Evolutionary conservation across 2,113 vertebrate species (phyloP), one percentile per base, ranked within the genome.

Genomic region (Anas platyrhynchos): DNA sequence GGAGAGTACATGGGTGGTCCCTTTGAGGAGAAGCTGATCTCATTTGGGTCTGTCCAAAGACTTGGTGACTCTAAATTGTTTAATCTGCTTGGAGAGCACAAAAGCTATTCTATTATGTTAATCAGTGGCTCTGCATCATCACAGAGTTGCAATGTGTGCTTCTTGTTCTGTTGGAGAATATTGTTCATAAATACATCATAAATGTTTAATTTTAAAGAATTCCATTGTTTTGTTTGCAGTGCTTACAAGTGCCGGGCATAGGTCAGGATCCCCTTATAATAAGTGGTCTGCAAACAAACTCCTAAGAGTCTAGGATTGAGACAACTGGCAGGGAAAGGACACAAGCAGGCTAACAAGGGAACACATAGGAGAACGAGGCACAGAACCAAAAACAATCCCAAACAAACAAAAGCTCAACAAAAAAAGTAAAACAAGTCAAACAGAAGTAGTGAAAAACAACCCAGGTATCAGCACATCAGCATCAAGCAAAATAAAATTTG

Each of bases 81-180:
- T 97, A 91, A 97, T 97, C 96, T 95, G 83, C 91, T 93, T 93
- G 77, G 91, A 93, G 86, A 96, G 84, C 74, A 91, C 59, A 91
- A 61, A 93, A 95, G 52, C 78, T 87, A 48, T 94, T 97, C 86
- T 63, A 0, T 95, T 72, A 75, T 85, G 95, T 94, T 97, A 95
- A 86, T 95, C 83, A 78, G 72, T 0, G 0, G 34, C 84, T 96
- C 87, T 56, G 52, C 86, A 89, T 96, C 88, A 88, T 97, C 85
- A 79, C 61, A 54, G 89, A 93, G 56, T 94, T 83, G 74, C 89
- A 84, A 92, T 93, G 87, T 95, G 85, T 66, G 97, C 95, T 94
- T 92, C 97, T 96, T 95, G 52, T 94, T 96, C 90, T 95, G 11
- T 90, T 26, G 5, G 72, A 93, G 77, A 82, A 52, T 86, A 63